Conservation (phyloP, 2,797 vertebrate species). For the Mus caroli region DNA sequence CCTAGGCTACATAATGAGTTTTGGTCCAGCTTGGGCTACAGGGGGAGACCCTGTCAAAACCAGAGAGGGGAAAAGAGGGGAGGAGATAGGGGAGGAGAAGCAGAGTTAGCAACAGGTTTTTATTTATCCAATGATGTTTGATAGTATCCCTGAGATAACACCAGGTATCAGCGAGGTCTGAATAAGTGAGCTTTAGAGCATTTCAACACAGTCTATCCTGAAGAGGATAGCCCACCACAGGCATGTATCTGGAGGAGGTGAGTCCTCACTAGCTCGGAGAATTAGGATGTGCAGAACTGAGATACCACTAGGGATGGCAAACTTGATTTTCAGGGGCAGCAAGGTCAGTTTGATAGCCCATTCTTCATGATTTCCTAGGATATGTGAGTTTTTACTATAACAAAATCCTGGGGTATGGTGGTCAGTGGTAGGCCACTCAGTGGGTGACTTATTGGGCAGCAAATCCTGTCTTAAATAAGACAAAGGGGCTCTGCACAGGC, state of each 20-base stretch:
- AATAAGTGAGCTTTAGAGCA: not conserved
- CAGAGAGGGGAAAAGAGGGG: not conserved
- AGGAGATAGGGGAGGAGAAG: not conserved
- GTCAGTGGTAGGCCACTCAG: not conserved
- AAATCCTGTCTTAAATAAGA: not conserved
- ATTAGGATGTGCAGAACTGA: not conserved
- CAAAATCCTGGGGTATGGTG: not conserved
- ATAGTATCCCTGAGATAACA: not conserved
- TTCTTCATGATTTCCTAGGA: constrained; percentile 29
- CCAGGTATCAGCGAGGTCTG: not conserved
- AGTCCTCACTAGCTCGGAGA: not conserved
- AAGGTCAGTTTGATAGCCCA: not conserved
- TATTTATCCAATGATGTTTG: constrained; percentile 40
- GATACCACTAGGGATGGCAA: not conserved
- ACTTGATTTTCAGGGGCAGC: constrained; percentile 20
- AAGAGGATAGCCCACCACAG: constrained; percentile 9
- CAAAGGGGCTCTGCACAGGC: not conserved
- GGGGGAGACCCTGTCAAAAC: not conserved
- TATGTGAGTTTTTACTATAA: constrained; percentile 2
- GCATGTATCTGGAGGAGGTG: not conserved
- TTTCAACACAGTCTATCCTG: not conserved
- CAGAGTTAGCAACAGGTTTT: constrained; percentile 18
- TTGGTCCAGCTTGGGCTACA: not conserved
- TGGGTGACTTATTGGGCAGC: not conserved
- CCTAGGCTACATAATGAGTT: not conserved